Base-by-base conservation (phyloP, 2,113 vertebrate species). In the Todiramphus saurophagus region DNA sequence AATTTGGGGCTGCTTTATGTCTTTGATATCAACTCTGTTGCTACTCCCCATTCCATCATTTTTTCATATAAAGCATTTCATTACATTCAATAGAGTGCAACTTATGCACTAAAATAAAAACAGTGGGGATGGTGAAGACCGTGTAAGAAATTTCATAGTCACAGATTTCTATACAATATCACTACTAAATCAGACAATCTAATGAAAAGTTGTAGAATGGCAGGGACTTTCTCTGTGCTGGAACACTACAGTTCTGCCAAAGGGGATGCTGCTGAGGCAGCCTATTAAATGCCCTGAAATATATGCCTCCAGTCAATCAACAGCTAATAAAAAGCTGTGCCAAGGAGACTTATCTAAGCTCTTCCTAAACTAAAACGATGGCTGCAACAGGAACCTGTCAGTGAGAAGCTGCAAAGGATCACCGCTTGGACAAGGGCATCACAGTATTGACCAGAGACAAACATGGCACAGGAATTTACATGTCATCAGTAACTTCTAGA, bases 261-360 rank as follows among this genome's bases (percentile, higher is more conserved):
- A 80, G 19, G 12, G 37, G 20, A 87, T 43, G 17, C 17, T 70
- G 59, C 63, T 55, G 51, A 80, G 31, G 63, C 28, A 85, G 63
- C 44, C 81, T 59, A 3, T 53, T 37, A 76, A 81, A 66, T 35
- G 37, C 58, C 53, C 63, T 89, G 41, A 53, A 94, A 79, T 66
- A 73, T 0, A 48, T 16, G 53, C 21, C 62, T 53, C 35, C 35
- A 50, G 48, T 85, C 78, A 79, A 43, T 13, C 41, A 89, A 55
- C 67, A 96, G 70, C 66, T 91, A 95, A 87, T 79, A 76, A 69
- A 87, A 43, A 85, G 66, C 81, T 79, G 35, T 37, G 84, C 66
- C 77, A 74, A 92, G 63, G 31, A 81, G 64, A 39, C 28, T 2
- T 75, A 79, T 12, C 89, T 60, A 64, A 89, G 43, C 48, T 76